phyloP scores from a whole-genome alignment of 2,888 invertebrate species.

The Melieria omissa region DNA sequence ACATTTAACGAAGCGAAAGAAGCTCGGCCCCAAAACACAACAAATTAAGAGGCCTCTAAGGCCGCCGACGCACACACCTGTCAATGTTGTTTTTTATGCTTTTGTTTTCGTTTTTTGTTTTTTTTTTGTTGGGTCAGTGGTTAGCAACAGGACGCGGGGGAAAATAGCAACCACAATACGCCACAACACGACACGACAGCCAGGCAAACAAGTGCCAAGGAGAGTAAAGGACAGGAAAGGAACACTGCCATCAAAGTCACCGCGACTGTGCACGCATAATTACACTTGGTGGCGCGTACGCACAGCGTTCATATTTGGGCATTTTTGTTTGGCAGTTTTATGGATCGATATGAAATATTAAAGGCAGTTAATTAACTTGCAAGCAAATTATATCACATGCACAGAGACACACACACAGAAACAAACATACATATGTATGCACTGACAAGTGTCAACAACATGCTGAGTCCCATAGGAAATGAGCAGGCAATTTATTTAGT shows the following conservation, averaged over 20 bases:
- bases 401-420: not conserved
- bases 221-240: constrained; percentile 11
- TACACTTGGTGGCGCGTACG: not conserved
- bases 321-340: not conserved
- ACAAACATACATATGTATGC: not conserved
- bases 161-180: constrained; percentile 11
- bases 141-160: constrained; percentile 15
- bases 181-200: constrained; percentile 20
- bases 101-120: not conserved
- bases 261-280: not conserved
- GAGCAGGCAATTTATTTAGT: no score
- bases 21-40: not conserved
- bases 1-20: not conserved
- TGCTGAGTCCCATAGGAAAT: not conserved
- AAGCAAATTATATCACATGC: not conserved
- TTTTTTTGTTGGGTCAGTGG: constrained; percentile 3
- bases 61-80: not conserved
- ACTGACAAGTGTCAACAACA: not conserved
- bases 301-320: no score
- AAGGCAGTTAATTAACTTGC: not conserved
- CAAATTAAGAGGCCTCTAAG: constrained; percentile 22
- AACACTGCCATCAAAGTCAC: constrained; percentile 10
- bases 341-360: not conserved
- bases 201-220: not conserved
- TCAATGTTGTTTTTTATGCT: not conserved